phyloP scores from a whole-genome alignment of 2,113 vertebrate species.

The Calypte anna region DNA sequence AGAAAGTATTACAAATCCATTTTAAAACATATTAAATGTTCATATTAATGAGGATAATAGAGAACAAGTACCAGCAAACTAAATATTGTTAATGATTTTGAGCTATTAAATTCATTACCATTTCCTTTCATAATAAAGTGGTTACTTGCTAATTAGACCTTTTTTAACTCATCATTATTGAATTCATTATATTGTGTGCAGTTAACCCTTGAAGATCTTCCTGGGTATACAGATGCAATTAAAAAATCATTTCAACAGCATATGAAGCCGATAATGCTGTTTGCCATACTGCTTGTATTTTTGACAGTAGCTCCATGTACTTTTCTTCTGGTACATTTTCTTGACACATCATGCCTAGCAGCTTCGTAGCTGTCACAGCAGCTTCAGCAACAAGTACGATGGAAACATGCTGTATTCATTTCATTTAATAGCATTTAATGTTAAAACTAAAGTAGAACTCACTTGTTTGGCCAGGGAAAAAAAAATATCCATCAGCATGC shows the following conservation, averaged over 20 bases:
- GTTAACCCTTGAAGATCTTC: conserved; percentile 81
- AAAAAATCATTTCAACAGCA: conserved; percentile 66
- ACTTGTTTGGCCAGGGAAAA: conserved; percentile 56
- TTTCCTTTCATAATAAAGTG: conserved; percentile 92
- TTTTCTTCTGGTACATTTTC: conserved; percentile 66
- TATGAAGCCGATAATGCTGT: conserved; percentile 2
- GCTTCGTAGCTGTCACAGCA: conserved; percentile 71
- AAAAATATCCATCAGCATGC: background rate
- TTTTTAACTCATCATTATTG: conserved; percentile 90
- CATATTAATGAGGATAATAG: conserved; percentile 90
- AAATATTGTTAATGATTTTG: conserved; percentile 95
- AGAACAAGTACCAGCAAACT: conserved; percentile 87
- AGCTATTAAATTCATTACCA: conserved; percentile 96
- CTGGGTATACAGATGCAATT: conserved; percentile 74
- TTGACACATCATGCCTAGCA: conserved; percentile 72
- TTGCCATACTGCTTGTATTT: conserved; percentile 57
- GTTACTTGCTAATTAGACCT: conserved; percentile 96
- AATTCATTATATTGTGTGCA: conserved; percentile 82
- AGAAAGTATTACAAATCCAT: conserved; percentile 89
- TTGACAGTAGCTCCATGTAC: conserved; percentile 59
- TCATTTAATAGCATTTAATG: conserved; percentile 58
- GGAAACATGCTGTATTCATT: conserved; percentile 66
- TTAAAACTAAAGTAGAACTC: conserved; percentile 56
- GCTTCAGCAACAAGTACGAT: conserved; percentile 48
- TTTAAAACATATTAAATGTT: conserved; percentile 91